These are phyloP conservation scores for Nothura maculosa DNA, from an alignment of 2,797 vertebrate genomes.

Conservation along the genomic window DNA sequence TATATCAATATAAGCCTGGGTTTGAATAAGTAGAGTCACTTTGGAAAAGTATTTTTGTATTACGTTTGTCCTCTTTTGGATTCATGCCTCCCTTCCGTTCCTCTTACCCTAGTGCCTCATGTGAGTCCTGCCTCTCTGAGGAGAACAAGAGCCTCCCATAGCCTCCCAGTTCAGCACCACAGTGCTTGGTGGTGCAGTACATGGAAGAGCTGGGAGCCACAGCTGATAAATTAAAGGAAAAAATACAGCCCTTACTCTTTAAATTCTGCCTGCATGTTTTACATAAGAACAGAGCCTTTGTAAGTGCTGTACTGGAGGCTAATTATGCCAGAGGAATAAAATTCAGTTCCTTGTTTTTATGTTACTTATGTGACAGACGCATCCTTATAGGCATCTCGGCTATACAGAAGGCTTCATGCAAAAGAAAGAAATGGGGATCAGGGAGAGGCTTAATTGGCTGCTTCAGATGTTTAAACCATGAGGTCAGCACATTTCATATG, in stretches of 20 bases:
- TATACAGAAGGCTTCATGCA: background rate
- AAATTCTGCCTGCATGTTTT: conserved; percentile 45
- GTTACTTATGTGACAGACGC: conserved; percentile 23
- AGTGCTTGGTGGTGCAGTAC: background rate
- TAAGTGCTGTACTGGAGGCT: conserved; percentile 17
- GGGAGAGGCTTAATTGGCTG: conserved; percentile 36
- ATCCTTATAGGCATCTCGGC: background rate
- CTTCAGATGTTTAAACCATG: conserved; percentile 53
- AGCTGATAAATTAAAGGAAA: background rate
- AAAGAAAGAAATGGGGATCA: conserved; percentile 9
- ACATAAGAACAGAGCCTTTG: conserved; percentile 38
- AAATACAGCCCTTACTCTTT: conserved; percentile 29
- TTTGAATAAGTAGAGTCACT: background rate
- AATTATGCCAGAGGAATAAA: conserved; percentile 47
- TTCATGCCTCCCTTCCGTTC: background rate
- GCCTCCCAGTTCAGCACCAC: background rate
- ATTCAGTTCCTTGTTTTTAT: conserved; percentile 26
- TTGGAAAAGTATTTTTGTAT: background rate
- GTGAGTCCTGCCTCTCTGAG: background rate
- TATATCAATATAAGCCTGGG: background rate
- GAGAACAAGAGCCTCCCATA: background rate
- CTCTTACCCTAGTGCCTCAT: background rate
- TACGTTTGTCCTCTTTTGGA: background rate
- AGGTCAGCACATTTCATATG: background rate
- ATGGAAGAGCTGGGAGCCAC: background rate